Evolutionary conservation across 2,113 vertebrate species (phyloP).

Genomic region (Lycocorax pyrrhopterus): DNA sequence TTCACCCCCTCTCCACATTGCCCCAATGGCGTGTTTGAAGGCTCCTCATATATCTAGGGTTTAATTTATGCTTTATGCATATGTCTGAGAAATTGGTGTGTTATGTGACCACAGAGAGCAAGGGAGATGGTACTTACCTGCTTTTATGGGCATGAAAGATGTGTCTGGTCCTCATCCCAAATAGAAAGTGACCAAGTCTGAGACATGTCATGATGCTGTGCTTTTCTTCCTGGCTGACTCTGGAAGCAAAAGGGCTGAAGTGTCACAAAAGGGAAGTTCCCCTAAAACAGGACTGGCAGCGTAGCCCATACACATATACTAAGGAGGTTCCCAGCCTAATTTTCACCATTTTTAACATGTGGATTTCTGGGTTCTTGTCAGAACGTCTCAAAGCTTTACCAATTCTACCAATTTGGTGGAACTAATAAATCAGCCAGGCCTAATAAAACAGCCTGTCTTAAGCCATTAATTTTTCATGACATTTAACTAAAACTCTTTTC

Average conservation of each 20-base stretch:
- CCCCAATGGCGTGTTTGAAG: accelerated
- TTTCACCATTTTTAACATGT: background rate
- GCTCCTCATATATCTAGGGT: background rate
- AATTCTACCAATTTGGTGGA: background rate
- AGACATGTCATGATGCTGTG: background rate
- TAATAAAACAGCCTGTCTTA: background rate
- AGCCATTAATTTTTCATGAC: background rate
- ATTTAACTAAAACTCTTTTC: background rate
- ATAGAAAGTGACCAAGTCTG: background rate
- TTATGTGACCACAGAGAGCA: background rate
- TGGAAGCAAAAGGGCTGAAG: background rate
- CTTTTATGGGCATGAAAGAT: background rate
- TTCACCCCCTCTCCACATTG: background rate
- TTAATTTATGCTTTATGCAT: background rate
- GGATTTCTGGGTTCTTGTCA: constrained; percentile 8
- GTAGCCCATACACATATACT: background rate
- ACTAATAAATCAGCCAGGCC: background rate
- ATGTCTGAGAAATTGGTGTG: background rate
- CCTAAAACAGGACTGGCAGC: background rate
- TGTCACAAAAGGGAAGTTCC: background rate
- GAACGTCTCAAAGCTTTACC: background rate
- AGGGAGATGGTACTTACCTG: background rate
- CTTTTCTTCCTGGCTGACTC: background rate
- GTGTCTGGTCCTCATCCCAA: background rate
- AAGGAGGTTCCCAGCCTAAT: background rate